Evolutionary conservation across 2,113 vertebrate species (phyloP).

Genomic region (Cavia aperea): DNA sequence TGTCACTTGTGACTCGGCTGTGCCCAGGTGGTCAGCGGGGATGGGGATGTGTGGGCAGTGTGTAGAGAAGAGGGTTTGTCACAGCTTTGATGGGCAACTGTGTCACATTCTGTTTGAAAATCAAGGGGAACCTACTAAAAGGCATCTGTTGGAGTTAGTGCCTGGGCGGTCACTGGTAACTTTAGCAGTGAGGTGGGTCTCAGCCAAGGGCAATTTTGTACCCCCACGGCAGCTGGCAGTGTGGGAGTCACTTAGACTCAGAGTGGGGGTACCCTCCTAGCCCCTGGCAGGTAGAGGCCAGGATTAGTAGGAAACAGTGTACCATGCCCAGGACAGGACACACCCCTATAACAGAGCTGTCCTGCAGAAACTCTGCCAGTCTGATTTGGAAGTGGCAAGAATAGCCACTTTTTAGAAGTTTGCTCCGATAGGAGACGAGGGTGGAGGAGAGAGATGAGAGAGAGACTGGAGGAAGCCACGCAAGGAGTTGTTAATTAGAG

Average conservation of each 20-base stretch:
- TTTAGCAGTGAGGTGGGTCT: not conserved
- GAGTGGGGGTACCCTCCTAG: not conserved
- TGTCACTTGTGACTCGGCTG: not conserved
- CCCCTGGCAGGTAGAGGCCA: not conserved
- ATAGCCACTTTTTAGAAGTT: not conserved
- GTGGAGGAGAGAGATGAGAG: not conserved
- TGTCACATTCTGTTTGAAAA: not conserved
- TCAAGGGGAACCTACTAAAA: not conserved
- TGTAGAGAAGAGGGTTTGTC: not conserved
- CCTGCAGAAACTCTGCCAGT: not conserved
- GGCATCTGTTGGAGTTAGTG: not conserved
- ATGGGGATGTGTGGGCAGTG: rapidly evolving
- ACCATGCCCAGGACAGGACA: not conserved
- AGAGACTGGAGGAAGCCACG: not conserved
- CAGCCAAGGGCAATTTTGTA: not conserved
- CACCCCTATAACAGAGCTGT: not conserved
- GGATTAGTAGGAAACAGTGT: not conserved
- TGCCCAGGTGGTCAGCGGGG: not conserved
- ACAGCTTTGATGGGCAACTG: not conserved
- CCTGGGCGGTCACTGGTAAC: not conserved
- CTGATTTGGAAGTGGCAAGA: not conserved
- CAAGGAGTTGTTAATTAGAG: not conserved
- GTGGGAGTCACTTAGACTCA: not conserved
- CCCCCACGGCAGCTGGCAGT: not conserved
- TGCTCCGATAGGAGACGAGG: not conserved